Base-by-base conservation (phyloP, 2,888 invertebrate genomes). In the Xanthostigma xanthostigma region DNA sequence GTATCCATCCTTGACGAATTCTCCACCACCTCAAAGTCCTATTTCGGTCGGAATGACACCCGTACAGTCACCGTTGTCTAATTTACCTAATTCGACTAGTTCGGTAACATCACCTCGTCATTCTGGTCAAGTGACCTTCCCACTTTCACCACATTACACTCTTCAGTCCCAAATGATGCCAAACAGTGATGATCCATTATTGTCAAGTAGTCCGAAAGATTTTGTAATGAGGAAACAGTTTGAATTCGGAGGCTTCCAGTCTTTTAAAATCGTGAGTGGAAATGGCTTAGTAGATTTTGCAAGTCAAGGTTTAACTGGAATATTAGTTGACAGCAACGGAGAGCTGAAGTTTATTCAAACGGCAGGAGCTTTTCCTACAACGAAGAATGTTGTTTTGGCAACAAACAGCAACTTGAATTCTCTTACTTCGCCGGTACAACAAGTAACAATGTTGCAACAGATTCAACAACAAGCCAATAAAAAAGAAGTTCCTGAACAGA, bases 81-180 rank as follows among this genome's bases (percentile, higher is more conserved):
- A 61, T 50, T 62, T 65, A 39, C 62, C 62, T 38, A 55, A 54
- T n/a, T 56, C 57, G 5, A 58, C 58, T 11, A 59, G 62, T 8
- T 60, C 61, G 5, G 60, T 59, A 13, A 57, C 63, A 41, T 64
- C 65, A 34, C 64, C 63, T 39, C 61, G 58, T 50, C 61, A 62
- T 64, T 50, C 65, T 60, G 54, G 67, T 59, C 57, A 50, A 59
- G 67, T 64, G 55, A 66, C 63, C 12, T 69, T 64, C 56, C 63
- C 67, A 10, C 59, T 65, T 54, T 64, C 67, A 6, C 63, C 64
- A 2, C 69, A 68, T 49, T 68, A 67, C 53, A 73, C 76, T 1
- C 68, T 85, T 9, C 82, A 87, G 54, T 83, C 82, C 5, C 83
- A 87, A 59, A 89, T 89, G 75, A 84, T 89, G 84, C 80, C 88